Evolutionary conservation across 92 coral and sea anemone species (phyloP).

Genomic region (Phenganax marumi): DNA sequence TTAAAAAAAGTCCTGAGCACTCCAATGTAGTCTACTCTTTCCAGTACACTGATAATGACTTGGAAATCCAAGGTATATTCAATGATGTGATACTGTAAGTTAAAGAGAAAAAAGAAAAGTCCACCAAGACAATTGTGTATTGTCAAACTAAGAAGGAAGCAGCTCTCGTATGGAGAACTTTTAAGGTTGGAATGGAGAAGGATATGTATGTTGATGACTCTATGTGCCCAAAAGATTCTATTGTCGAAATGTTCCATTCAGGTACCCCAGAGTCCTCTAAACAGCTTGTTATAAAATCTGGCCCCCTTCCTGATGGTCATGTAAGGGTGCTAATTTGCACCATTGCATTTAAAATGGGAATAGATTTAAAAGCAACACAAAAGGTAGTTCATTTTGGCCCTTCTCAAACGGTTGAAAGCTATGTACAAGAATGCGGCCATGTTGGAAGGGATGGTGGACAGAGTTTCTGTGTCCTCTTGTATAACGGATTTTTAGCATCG

Average conservation of each 20-base stretch:
- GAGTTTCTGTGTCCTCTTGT: conserved; percentile 1
- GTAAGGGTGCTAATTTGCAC: conserved; percentile 32
- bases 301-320: conserved; percentile 8
- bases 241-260: conserved; percentile 5
- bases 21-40: background rate
- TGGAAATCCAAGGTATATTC: background rate
- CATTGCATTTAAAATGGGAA: conserved; percentile 29
- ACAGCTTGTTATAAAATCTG: background rate
- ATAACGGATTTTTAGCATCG: conserved; percentile 5
- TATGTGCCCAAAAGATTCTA: background rate
- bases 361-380: conserved; percentile 7
- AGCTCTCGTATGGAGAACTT: background rate
- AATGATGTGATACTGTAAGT: background rate
- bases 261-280: background rate
- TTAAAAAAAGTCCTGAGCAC: background rate
- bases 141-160: background rate
- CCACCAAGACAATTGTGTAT: background rate
- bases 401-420: conserved; percentile 19
- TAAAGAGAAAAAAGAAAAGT: background rate
- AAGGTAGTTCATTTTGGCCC: conserved; percentile 32
- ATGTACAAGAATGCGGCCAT: conserved; percentile 14
- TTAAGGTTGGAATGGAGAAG: background rate
- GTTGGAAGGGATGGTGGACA: conserved; percentile 34
- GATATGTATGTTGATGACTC: background rate
- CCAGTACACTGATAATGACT: background rate